phyloP scores from a whole-genome alignment of 2,113 vertebrate species.

The Atrichornis clamosus region DNA sequence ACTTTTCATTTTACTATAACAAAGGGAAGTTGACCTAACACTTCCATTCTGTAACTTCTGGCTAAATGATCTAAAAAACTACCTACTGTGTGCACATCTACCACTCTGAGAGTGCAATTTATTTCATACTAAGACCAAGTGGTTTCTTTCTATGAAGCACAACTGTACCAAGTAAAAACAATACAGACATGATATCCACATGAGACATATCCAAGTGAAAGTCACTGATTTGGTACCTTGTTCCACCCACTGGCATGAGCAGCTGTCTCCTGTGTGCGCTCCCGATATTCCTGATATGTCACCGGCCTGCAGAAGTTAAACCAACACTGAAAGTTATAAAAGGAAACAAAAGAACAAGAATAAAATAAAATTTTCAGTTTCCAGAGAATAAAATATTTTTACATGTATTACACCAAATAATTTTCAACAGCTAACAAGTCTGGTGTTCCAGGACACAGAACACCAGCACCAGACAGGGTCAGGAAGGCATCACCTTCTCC shows the following conservation, averaged over 20 bases:
- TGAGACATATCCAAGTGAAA: neutral
- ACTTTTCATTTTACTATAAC: neutral
- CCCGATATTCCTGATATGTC: conserved; percentile 83
- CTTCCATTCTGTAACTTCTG: neutral
- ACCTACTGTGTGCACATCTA: neutral
- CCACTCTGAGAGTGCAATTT: neutral
- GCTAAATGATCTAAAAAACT: neutral
- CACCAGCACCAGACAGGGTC: neutral
- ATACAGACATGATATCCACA: neutral
- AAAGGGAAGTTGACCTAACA: neutral
- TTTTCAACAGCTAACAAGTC: neutral
- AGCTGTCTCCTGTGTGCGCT: conserved; percentile 72
- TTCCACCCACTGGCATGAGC: conserved; percentile 84
- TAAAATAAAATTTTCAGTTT: conserved; percentile 49
- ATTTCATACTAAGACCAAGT: neutral
- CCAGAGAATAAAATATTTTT: neutral
- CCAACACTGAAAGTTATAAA: conserved; percentile 57
- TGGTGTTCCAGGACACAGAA: neutral
- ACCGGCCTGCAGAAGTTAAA: conserved; percentile 80
- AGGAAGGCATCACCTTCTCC: neutral
- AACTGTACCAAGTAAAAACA: neutral
- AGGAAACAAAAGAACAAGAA: conserved; percentile 47
- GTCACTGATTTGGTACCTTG: conserved; percentile 75
- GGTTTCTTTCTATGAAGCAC: neutral
- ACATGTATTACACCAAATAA: neutral